phyloP scores from a whole-genome alignment of 1,140 invertebrate species.

The Diabrotica undecimpunctata region DNA sequence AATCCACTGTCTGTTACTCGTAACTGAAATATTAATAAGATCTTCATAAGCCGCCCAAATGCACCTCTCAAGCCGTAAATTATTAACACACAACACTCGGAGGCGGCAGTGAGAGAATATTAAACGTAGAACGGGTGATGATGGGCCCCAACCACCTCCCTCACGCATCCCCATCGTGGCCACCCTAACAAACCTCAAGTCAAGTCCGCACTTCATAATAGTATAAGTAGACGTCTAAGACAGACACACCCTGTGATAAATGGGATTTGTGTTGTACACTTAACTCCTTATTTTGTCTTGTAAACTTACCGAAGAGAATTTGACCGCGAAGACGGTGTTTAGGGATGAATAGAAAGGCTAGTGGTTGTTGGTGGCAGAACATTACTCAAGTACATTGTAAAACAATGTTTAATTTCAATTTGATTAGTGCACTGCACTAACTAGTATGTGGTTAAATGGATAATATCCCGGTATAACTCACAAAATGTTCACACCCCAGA shows the following conservation, averaged over 20 bases:
- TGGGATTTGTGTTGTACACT: slow-evolving; percentile 23
- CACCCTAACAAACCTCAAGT: slow-evolving; percentile 25
- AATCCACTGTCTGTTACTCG: too few species aligned
- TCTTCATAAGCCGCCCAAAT: slow-evolving; percentile 7
- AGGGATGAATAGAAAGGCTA: slow-evolving; percentile 1
- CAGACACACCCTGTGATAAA: slow-evolving; percentile 32
- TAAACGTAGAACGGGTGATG: slow-evolving; percentile 13
- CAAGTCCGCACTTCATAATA: slow-evolving; percentile 35
- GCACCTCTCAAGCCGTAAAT: slow-evolving; percentile 13
- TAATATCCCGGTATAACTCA: too few species aligned
- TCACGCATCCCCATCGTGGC: neutral
- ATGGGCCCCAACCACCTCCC: neutral
- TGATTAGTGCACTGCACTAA: neutral
- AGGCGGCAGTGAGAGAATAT: slow-evolving; percentile 25
- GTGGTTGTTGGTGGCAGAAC: neutral
- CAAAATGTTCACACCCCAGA: neutral
- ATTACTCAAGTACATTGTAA: neutral
- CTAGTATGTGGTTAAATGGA: neutral
- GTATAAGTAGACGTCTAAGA: slow-evolving; percentile 33
- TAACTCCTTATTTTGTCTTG: slow-evolving; percentile 18
- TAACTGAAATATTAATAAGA: neutral
- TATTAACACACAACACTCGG: slow-evolving; percentile 17
- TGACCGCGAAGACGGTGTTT: slow-evolving; percentile 7
- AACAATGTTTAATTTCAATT: neutral
- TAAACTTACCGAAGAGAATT: slow-evolving; percentile 11